phyloP scores from a whole-genome alignment of 2,888 invertebrate genomes.

The Pollenia angustigena region DNA sequence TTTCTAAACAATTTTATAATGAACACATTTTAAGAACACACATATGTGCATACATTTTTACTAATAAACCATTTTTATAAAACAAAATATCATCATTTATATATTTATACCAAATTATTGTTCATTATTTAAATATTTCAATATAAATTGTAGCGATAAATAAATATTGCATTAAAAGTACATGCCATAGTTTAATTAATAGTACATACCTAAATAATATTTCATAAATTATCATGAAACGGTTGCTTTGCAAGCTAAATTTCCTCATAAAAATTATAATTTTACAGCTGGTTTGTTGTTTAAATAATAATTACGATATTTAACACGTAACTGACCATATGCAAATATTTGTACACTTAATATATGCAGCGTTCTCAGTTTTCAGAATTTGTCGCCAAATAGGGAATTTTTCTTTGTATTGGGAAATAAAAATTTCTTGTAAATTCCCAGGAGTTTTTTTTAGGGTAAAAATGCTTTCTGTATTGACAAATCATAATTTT shows the following conservation, averaged over 20 bases:
- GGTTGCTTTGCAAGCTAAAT: slow-evolving; percentile 18
- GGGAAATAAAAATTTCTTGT: too few relatives aligned
- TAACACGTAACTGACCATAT: slow-evolving; percentile 60
- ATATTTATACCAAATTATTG: not conserved
- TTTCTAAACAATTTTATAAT: not conserved
- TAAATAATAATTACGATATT: slow-evolving; percentile 66
- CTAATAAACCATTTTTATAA: not conserved
- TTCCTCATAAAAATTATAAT: slow-evolving; percentile 22
- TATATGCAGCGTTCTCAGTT: too few relatives aligned
- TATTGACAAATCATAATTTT: too few relatives aligned
- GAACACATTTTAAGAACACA: not conserved
- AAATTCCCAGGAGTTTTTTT: too few relatives aligned
- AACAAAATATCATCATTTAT: not conserved
- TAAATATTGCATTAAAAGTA: not conserved
- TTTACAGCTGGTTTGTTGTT: slow-evolving; percentile 62
- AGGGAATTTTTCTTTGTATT: too few relatives aligned
- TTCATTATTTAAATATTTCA: slow-evolving; percentile 14
- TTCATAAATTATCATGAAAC: slow-evolving; percentile 38
- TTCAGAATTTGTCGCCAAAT: too few relatives aligned
- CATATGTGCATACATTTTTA: too few relatives aligned
- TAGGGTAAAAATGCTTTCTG: too few relatives aligned
- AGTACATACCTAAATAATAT: not conserved
- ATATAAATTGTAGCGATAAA: not conserved
- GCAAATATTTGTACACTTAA: not conserved
- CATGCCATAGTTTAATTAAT: not conserved